Evolutionary conservation across 2,888 invertebrate genomes (phyloP).

Genomic region (Cryptops parisi): DNA sequence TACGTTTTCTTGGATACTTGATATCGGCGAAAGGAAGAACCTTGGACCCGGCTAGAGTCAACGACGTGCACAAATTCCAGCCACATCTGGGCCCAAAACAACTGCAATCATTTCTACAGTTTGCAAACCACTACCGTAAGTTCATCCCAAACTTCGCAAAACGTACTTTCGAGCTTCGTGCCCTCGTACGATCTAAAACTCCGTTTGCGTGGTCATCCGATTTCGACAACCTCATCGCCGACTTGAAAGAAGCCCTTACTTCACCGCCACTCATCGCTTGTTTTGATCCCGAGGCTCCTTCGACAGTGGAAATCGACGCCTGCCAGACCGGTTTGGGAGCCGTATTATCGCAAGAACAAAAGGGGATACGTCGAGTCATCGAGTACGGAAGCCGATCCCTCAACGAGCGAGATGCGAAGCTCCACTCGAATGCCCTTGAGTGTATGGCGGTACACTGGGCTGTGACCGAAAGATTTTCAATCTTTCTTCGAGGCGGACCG

Average conservation of each 20-base stretch:
- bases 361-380: background rate
- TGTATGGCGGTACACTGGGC: constrained; percentile 9
- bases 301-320: constrained; percentile 3
- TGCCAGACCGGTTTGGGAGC: constrained; percentile 6
- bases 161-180: background rate
- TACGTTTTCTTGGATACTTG: background rate
- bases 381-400: constrained; percentile 6
- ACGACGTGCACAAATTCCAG: background rate
- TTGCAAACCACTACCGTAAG: background rate
- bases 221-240: background rate
- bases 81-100: too few relatives aligned
- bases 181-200: background rate
- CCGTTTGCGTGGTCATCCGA: background rate
- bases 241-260: background rate
- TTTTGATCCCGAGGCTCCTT: background rate
- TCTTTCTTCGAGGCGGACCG: background rate
- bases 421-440: constrained; percentile 9
- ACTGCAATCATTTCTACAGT: background rate
- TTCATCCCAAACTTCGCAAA: background rate
- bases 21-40: background rate
- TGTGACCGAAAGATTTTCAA: constrained; percentile 2
- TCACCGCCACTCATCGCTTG: background rate
- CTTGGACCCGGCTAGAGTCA: background rate
- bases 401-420: background rate
- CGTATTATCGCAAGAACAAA: constrained; percentile 1